Conservation (phyloP, 2,888 invertebrate species). For the Bembecia ichneumoniformis region DNA sequence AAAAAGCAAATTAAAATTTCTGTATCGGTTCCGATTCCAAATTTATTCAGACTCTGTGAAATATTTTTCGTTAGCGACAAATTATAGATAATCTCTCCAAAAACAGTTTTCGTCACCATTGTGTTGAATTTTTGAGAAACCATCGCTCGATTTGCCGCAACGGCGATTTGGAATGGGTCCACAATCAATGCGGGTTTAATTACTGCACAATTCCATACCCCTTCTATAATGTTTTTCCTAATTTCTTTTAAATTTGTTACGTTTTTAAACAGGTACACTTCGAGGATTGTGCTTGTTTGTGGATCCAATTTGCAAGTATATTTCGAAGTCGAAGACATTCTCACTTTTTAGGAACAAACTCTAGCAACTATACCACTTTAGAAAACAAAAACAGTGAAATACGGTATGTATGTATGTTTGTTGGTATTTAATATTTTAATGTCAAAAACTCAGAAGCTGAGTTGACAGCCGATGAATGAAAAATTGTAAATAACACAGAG, state of each 20-base stretch:
- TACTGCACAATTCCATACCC: slow-evolving; percentile 73
- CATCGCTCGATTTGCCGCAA: slow-evolving; percentile 79
- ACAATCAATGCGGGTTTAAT: slow-evolving; percentile 74
- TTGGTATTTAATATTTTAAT: no score
- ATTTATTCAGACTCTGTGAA: slow-evolving; percentile 75
- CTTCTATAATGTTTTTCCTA: slow-evolving; percentile 66
- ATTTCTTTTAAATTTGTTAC: slow-evolving; percentile 73
- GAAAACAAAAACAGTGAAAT: slow-evolving; percentile 6
- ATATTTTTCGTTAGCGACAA: slow-evolving; percentile 80
- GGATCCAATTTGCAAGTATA: slow-evolving; percentile 52
- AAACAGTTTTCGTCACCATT: slow-evolving; percentile 74
- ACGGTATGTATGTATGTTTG: no score
- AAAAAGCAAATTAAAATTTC: slow-evolving; percentile 47
- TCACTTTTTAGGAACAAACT: background rate
- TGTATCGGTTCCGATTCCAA: slow-evolving; percentile 67
- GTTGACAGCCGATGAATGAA: background rate
- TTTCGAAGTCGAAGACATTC: slow-evolving; percentile 24
- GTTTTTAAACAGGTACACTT: slow-evolving; percentile 69
- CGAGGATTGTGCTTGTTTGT: slow-evolving; percentile 45
- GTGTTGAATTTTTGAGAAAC: slow-evolving; percentile 52
- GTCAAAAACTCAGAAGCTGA: slow-evolving; percentile 6
- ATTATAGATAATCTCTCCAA: slow-evolving; percentile 78
- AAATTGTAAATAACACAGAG: no score
- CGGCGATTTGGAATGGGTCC: slow-evolving; percentile 72
- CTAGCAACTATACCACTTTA: background rate